Percentiles rank a stretch among this genome's conserved stretches.
Evolutionary conservation across 2,888 invertebrate genomes (phyloP).

Genomic region (Heliconius aoede): DNA sequence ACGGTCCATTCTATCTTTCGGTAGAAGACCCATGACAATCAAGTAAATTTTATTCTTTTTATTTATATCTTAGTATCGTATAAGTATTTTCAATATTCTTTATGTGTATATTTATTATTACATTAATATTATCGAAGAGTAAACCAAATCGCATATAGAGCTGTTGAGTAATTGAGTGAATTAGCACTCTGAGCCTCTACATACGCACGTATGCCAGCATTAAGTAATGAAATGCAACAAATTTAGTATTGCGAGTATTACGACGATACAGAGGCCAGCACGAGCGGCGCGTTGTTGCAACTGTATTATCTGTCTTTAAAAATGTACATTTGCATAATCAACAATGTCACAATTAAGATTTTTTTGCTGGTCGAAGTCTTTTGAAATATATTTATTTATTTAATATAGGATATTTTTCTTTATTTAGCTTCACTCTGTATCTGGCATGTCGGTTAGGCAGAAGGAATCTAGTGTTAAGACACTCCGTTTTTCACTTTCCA

Average conservation of each 20-base stretch:
- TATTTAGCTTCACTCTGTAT: no score
- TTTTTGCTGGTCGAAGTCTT: neutral
- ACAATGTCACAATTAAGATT: constrained; percentile 26
- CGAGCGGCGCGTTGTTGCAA: constrained; percentile 35
- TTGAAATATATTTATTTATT: neutral
- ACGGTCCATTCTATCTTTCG: no score
- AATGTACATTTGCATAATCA: constrained; percentile 42
- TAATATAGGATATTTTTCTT: neutral
- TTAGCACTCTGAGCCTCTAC: neutral
- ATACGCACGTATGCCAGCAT: neutral
- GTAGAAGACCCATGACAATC: no score
- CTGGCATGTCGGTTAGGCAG: no score
- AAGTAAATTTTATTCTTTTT: no score
- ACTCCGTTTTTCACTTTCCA: no score
- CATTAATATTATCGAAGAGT: neutral
- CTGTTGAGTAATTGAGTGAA: neutral
- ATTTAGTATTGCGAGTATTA: constrained; percentile 49
- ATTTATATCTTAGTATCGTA: no score
- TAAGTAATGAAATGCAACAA: constrained; percentile 31
- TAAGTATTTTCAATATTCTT: no score
- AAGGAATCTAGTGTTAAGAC: no score
- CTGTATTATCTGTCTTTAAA: constrained; percentile 26
- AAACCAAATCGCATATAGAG: neutral
- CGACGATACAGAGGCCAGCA: constrained; percentile 19
- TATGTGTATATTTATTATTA: no score